Percentiles rank a stretch among this genome's conserved stretches.
Conservation (phyloP, 2,113 vertebrate species). For the Paradoxurus hermaphroditus region DNA sequence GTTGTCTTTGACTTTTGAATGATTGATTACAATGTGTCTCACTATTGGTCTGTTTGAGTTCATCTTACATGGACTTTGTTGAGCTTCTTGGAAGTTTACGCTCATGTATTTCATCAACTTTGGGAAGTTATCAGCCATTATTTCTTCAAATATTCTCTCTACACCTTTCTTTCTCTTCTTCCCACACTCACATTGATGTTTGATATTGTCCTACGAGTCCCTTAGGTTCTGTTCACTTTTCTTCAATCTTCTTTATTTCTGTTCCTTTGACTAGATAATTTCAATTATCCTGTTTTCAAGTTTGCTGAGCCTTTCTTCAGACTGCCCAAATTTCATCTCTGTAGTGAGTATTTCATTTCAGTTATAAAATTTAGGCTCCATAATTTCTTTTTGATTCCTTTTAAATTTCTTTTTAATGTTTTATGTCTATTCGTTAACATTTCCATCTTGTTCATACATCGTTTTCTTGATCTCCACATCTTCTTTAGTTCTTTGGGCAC, state of each 20-base stretch:
- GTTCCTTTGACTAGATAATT: neutral
- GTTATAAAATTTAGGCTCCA: neutral
- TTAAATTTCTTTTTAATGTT: neutral
- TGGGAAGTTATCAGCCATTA: neutral
- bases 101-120: neutral
- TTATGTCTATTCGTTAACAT: neutral
- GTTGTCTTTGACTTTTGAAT: neutral
- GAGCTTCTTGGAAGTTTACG: neutral
- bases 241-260: neutral
- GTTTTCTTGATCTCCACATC: neutral
- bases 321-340: neutral
- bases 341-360: neutral
- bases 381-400: too few relatives aligned
- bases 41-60: neutral
- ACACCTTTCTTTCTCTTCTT: neutral
- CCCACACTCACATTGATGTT: neutral
- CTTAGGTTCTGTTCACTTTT: neutral
- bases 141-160: neutral
- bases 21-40: neutral
- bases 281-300: neutral
- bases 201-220: neutral
- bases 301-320: neutral
- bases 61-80: neutral
- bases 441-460: neutral
- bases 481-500: neutral